Conservation (phyloP, 2,113 vertebrate species). For the Hiodon alosoides region DNA sequence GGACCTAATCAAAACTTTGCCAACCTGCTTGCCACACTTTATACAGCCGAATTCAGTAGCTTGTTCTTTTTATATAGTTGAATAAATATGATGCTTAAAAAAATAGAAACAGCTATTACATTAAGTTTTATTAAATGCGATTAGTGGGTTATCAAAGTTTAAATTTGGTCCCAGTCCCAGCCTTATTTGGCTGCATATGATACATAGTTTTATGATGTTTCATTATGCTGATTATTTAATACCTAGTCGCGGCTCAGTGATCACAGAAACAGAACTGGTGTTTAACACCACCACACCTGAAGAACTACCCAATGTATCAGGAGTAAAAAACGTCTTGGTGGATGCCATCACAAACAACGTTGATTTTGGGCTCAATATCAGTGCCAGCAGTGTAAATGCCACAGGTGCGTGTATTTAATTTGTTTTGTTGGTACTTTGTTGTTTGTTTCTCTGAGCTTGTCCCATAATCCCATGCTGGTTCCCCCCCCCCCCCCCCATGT, state of each 20-base stretch:
- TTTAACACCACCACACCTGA: neutral
- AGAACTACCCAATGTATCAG: neutral
- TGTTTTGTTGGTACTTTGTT: neutral
- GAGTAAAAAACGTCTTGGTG: neutral
- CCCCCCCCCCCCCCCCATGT: neutral
- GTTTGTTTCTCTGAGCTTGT: neutral
- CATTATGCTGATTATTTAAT: neutral
- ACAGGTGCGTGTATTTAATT: neutral
- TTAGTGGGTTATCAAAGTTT: no score
- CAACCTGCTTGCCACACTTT: no score
- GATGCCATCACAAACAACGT: neutral
- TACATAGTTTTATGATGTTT: no score
- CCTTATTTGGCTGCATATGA: no score
- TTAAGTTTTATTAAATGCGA: no score
- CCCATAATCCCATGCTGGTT: neutral
- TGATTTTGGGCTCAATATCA: neutral
- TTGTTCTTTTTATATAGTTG: no score
- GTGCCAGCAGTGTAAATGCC: neutral
- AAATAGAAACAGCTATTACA: no score
- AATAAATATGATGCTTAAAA: no score
- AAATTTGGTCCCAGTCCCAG: no score
- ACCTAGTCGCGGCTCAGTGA: neutral
- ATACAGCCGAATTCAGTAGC: no score
- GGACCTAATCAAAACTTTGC: no score
- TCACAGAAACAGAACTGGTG: conserved; percentile 1